Percentiles rank a stretch among this genome's conserved stretches.
phyloP scores from a whole-genome alignment of 1,140 invertebrate genomes.

The roundworm (Caenorhabditis elegans) region WBcel235 BX284606.5:8717001-8717500 shows the following conservation, averaged over 20 bases:
- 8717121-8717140: neutral
- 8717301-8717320: conserved; percentile 1
- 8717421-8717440: too few relatives aligned
- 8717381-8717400: too few relatives aligned
- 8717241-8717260: neutral
- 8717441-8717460: too few relatives aligned
- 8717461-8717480: too few relatives aligned
- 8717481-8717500: too few relatives aligned
- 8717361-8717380: neutral
- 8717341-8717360: neutral
- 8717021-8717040: neutral
- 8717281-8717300: neutral
- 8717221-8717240: neutral
- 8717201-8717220: neutral
- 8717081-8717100: neutral
- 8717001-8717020: neutral
- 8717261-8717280: neutral
- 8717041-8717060: neutral
- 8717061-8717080: neutral
- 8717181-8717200: conserved; percentile 12
- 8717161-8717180: neutral
- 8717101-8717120: neutral
- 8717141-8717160: conserved; percentile 14
- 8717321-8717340: neutral
- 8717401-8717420: too few relatives aligned